Percentiles rank a stretch among this genome's conserved stretches.
These are phyloP conservation scores for Venturia canescens DNA, from an alignment of 1,140 invertebrate species.

Conservation along the genomic window DNA sequence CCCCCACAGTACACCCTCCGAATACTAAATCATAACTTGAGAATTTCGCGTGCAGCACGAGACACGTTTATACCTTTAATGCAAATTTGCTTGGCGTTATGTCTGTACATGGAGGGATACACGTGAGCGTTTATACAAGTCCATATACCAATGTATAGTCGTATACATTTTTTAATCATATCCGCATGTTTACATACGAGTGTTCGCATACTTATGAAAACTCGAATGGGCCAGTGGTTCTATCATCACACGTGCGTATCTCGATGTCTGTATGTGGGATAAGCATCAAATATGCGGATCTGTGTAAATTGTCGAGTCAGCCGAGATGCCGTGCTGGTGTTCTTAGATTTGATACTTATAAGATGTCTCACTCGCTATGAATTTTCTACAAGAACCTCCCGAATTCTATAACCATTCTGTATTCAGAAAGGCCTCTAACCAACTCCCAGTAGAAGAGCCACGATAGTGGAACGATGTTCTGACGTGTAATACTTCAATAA, in stretches of 20 bases:
- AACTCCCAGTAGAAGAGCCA: background rate
- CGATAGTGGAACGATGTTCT: background rate
- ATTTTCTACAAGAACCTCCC: conserved; percentile 10
- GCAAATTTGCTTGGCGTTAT: conserved; percentile 60
- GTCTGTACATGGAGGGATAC: background rate
- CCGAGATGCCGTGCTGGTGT: conserved; percentile 48
- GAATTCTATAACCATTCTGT: background rate
- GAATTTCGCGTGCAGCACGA: conserved; percentile 70
- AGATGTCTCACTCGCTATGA: conserved; percentile 9
- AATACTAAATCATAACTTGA: conserved; percentile 75
- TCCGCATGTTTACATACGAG: background rate
- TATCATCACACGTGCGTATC: conserved; percentile 2
- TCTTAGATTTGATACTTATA: conserved; percentile 69
- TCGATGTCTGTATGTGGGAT: conserved; percentile 38
- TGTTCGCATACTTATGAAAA: background rate
- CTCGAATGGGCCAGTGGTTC: background rate
- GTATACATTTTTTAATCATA: no score
- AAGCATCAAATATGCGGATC: conserved; percentile 10
- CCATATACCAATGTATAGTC: no score
- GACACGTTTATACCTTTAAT: conserved; percentile 72
- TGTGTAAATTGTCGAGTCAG: conserved; percentile 16
- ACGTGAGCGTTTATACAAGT: background rate
- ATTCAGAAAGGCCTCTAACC: background rate
- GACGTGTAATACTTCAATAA: conserved; percentile 18
- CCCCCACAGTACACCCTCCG: conserved; percentile 52